phyloP scores from a whole-genome alignment of 2,888 invertebrate species.

The Nephrotoma flavescens region DNA sequence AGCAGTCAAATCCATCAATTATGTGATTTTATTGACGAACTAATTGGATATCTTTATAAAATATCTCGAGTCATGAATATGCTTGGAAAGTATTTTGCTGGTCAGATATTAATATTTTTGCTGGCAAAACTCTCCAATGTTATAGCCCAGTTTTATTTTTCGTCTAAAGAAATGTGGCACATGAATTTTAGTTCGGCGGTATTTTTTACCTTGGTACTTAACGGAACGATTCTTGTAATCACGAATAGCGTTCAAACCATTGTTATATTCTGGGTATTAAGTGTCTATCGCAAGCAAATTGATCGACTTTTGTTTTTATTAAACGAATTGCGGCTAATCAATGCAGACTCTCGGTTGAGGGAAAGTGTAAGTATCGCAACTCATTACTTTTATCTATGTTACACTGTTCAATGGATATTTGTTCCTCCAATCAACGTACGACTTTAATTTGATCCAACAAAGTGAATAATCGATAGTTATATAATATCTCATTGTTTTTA shows the following conservation, averaged over 20 bases:
- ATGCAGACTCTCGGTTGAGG: not conserved
- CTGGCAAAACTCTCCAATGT: not conserved
- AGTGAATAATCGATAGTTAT: no score
- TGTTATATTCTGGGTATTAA: not conserved
- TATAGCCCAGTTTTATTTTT: not conserved
- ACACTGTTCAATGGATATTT: no score
- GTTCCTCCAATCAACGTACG: no score
- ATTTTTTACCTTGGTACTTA: not conserved
- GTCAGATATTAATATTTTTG: not conserved
- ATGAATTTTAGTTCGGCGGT: not conserved
- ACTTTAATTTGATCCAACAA: no score
- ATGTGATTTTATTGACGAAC: not conserved
- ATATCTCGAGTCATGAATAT: not conserved
- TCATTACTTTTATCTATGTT: no score
- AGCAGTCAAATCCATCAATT: not conserved
- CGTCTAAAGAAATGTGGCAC: not conserved
- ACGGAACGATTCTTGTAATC: not conserved
- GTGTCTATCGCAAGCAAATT: not conserved
- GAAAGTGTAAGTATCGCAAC: not conserved
- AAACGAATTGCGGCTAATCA: not conserved
- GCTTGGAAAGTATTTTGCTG: not conserved
- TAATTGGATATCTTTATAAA: not conserved
- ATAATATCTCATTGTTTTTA: no score
- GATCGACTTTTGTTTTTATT: not conserved
- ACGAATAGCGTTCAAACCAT: not conserved